Percentiles rank a stretch among this genome's conserved stretches.
Conservation (phyloP, 2,113 vertebrate species). For the Poeciliopsis turrubarensis region DNA sequence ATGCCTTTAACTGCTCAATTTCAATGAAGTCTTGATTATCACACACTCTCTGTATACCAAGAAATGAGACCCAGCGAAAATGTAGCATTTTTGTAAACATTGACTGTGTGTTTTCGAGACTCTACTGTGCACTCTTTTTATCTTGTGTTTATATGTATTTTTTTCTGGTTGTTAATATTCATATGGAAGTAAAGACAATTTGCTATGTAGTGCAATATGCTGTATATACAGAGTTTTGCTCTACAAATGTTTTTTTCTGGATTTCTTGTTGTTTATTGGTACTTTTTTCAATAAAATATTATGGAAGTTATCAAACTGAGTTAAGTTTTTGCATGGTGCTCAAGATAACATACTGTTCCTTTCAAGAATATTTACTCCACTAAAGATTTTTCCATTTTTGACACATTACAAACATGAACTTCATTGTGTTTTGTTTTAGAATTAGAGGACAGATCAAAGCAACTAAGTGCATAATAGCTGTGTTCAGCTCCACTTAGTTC, state of each 20-base stretch:
- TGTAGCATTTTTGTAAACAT: constrained; percentile 89
- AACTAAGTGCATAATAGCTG: neutral
- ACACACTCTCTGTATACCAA: constrained; percentile 84
- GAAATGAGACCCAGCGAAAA: constrained; percentile 85
- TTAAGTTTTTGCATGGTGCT: constrained; percentile 4
- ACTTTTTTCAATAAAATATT: constrained; percentile 85
- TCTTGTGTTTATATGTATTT: constrained; percentile 73
- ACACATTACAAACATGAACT: neutral
- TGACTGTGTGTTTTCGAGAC: constrained; percentile 86
- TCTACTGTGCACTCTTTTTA: constrained; percentile 83
- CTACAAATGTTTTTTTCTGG: constrained; percentile 79
- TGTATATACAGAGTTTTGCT: constrained; percentile 86
- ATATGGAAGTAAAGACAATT: constrained; percentile 81
- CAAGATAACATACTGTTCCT: neutral
- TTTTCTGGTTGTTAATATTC: constrained; percentile 76
- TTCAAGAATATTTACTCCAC: neutral
- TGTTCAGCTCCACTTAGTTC: too few species aligned
- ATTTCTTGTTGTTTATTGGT: constrained; percentile 82
- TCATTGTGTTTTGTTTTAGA: neutral
- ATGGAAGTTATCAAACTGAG: constrained; percentile 70
- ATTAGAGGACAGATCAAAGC: neutral
- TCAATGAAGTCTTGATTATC: constrained; percentile 80
- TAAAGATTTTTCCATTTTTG: neutral
- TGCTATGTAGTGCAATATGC: constrained; percentile 87
- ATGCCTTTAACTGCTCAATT: constrained; percentile 82